These are phyloP conservation scores for Stomorhina lunata DNA, from an alignment of 2,888 invertebrate species.

Conservation along the genomic window DNA sequence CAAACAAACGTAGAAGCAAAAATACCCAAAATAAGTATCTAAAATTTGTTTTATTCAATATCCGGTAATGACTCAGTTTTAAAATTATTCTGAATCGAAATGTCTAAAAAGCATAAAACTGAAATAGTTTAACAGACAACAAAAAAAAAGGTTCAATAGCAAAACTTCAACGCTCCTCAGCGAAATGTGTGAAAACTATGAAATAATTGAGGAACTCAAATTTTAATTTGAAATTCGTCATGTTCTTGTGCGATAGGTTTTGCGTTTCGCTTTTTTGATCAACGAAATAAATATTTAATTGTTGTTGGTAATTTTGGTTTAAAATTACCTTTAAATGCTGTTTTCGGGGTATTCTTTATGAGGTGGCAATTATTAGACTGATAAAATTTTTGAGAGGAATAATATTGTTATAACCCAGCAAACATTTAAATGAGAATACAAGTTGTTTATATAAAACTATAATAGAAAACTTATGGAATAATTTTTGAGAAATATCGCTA, in stretches of 20 bases:
- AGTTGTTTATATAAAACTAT: too few species aligned
- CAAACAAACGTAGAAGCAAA: background rate
- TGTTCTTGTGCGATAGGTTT: background rate
- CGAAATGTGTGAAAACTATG: conserved; percentile 31
- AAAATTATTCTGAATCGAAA: conserved; percentile 1
- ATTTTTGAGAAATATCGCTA: too few species aligned
- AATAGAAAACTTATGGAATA: too few species aligned
- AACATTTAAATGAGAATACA: too few species aligned
- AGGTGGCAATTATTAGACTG: conserved; percentile 15
- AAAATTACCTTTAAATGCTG: conserved; percentile 40
- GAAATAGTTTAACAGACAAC: too few species aligned
- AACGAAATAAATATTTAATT: background rate
- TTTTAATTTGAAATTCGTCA: conserved; percentile 35
- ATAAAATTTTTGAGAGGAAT: background rate
- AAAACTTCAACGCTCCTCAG: background rate
- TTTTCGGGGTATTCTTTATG: background rate
- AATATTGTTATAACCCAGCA: background rate
- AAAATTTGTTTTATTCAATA: conserved; percentile 43
- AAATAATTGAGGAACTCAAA: conserved; percentile 23
- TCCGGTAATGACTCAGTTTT: conserved; percentile 48
- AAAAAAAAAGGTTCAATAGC: conserved; percentile 27
- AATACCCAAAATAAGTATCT: background rate
- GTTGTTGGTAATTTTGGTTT: conserved; percentile 1
- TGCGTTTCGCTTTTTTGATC: background rate
- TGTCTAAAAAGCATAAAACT: background rate